Percentiles rank a stretch among this genome's conserved stretches.
Conservation (phyloP, 2,888 invertebrate species). For the Caenorhabditis macrosperma region DNA sequence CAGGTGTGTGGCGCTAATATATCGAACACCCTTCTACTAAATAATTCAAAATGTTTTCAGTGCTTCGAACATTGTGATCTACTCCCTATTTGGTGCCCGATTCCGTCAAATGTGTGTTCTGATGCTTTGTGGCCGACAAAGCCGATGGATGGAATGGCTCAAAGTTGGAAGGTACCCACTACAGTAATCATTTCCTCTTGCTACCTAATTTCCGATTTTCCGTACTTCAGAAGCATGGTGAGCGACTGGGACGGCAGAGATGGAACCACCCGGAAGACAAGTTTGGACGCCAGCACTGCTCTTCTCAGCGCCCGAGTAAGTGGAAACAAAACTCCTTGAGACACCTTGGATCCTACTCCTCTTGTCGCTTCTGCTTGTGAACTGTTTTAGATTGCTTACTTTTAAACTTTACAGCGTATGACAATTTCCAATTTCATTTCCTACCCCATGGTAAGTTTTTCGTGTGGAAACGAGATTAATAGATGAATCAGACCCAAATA, state of each 20-base stretch:
- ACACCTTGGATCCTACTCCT: neutral
- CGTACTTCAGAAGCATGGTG: slow-evolving; percentile 58
- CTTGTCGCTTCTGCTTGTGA: slow-evolving; percentile 2
- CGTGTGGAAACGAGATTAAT: slow-evolving; percentile 16
- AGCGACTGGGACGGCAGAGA: slow-evolving; percentile 66
- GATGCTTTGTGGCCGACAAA: slow-evolving; percentile 71
- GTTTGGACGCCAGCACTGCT: slow-evolving; percentile 63
- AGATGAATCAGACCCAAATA: neutral
- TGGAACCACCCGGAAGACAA: slow-evolving; percentile 61
- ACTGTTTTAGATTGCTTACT: no score
- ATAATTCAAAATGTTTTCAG: no score
- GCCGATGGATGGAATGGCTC: slow-evolving; percentile 69
- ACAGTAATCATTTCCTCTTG: slow-evolving; percentile 14
- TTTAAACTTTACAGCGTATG: slow-evolving; percentile 51
- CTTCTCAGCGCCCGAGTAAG: slow-evolving; percentile 60
- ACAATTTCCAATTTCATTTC: slow-evolving; percentile 59
- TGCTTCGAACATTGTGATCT: slow-evolving; percentile 79
- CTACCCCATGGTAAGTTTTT: slow-evolving; percentile 54
- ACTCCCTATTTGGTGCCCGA: slow-evolving; percentile 77
- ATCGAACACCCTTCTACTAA: no score
- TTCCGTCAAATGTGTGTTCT: slow-evolving; percentile 76
- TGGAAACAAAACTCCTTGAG: neutral
- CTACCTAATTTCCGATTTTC: neutral
- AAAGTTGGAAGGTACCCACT: slow-evolving; percentile 63
- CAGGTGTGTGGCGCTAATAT: no score